Evolutionary conservation across 2,113 vertebrate genomes (phyloP), one percentile per base, ranked within the genome.

Genomic region (Gambusia affinis): DNA sequence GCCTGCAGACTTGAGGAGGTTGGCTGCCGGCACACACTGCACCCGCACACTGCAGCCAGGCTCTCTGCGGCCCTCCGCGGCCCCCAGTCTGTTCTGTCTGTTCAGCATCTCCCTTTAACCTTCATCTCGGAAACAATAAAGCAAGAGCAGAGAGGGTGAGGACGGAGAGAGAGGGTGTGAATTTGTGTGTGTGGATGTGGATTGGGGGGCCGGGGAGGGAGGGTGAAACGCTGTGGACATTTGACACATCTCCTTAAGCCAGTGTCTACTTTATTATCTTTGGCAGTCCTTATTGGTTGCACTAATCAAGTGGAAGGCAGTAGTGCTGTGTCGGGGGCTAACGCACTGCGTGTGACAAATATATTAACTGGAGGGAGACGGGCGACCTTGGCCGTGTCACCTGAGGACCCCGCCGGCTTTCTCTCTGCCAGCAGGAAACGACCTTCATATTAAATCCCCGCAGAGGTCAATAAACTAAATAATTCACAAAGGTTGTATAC

Each of bases 401-500:
- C 94, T 94, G 92, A 93, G 93, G 94, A 94, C 93, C 94, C 91
- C 85, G 82, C 85, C 83, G 91, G 93, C 85, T 67, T 89, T 87
- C 76, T 60, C 89, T 93, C 86, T 88, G 87, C 90, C 92, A 93
- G 93, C 91, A 92, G 93, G 93, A 94, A 95, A 94, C 90, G 84
- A 95, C 95, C 94, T 95, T 95, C 93, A 94, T 87, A 92, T 94
- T 91, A 94, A 94, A 94, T 94, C 94, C 94, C 93, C 0, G 71
- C 91, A 92, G 94, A 95, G 94, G 95, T 95, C 94, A 95, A 95
- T 94, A 94, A 93, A 95, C 95, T 95, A 95, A 95, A 95, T 95
- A 94, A 95, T 95, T 95, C 94, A 95, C 94, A 94, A 94, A 95
- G 93, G 95, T 94, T 93, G 92, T 88, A 86, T 60, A 37, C 35